Conservation (phyloP, 2,888 invertebrate species). For the Cheilosia variabilis region DNA sequence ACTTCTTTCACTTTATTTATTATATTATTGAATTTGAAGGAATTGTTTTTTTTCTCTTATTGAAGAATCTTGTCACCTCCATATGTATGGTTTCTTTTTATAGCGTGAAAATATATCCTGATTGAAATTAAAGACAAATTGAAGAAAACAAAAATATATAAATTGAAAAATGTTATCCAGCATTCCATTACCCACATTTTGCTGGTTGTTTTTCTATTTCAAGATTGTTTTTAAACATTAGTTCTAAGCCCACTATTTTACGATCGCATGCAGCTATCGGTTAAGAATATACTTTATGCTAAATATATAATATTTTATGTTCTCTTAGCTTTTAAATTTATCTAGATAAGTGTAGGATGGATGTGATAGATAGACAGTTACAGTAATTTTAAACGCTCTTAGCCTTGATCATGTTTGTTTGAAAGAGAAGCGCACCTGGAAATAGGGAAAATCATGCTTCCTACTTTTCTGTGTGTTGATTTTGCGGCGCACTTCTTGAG, state of each 20-base stretch:
- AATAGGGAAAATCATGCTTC: conserved; percentile 40
- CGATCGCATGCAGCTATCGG: conserved; percentile 28
- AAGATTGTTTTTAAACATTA: conserved; percentile 1
- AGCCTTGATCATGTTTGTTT: conserved; percentile 19
- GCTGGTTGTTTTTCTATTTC: conserved; percentile 24
- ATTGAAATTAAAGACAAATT: conserved; percentile 40
- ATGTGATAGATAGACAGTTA: conserved; percentile 43
- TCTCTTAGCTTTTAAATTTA: conserved; percentile 45
- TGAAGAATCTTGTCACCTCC: conserved; percentile 31
- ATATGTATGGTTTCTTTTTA: conserved; percentile 1
- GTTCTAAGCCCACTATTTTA: conserved; percentile 44
- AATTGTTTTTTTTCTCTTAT: background rate
- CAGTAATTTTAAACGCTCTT: background rate
- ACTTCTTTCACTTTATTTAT: conserved; percentile 43
- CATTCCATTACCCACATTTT: conserved; percentile 11
- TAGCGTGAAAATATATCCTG: conserved; percentile 25
- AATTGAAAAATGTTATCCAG: conserved; percentile 35
- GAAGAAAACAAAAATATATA: conserved; percentile 18
- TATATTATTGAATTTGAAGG: conserved; percentile 30
- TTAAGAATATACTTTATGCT: conserved; percentile 49
- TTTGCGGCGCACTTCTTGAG: conserved; percentile 2
- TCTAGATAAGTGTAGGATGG: conserved; percentile 59
- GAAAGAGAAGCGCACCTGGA: conserved; percentile 48
- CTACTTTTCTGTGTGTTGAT: conserved; percentile 2
- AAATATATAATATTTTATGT: conserved; percentile 29